These are phyloP conservation scores for Polypedilum vanderplanki DNA, from an alignment of 1,140 invertebrate species.

Conservation along the genomic window DNA sequence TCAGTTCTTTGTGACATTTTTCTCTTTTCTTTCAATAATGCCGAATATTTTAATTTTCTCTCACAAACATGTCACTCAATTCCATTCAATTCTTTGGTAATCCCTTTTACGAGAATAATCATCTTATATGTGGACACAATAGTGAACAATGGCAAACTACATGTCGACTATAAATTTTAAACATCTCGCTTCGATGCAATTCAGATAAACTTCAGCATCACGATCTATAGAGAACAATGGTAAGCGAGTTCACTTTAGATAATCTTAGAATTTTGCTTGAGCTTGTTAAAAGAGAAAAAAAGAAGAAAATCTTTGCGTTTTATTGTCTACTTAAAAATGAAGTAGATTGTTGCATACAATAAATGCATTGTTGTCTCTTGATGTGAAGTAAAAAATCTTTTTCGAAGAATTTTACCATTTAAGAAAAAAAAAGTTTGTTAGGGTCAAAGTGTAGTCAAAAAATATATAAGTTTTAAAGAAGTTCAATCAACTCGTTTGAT, in stretches of 20 bases:
- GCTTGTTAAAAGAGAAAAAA: neutral
- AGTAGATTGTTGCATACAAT: neutral
- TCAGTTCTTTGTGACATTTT: too few species aligned
- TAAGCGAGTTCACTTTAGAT: too few species aligned
- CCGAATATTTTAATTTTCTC: neutral
- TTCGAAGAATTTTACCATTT: too few species aligned
- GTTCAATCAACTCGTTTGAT: too few species aligned
- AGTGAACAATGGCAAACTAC: neutral
- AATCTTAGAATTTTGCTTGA: too few species aligned
- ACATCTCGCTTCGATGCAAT: too few species aligned
- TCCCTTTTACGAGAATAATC: conserved; percentile 4
- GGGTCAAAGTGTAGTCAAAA: too few species aligned
- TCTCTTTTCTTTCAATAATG: too few species aligned
- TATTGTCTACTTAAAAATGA: neutral
- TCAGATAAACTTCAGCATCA: too few species aligned
- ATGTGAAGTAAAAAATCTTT: neutral
- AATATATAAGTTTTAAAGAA: too few species aligned
- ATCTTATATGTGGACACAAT: neutral
- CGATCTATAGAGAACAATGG: too few species aligned
- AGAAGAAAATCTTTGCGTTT: neutral
- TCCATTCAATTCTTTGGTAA: neutral
- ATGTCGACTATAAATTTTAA: neutral
- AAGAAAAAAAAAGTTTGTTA: too few species aligned
- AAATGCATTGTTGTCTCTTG: neutral
- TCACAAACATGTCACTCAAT: neutral